These are phyloP conservation scores for Andrena bucephala DNA, from an alignment of 2,888 invertebrate genomes.

Conservation along the genomic window DNA sequence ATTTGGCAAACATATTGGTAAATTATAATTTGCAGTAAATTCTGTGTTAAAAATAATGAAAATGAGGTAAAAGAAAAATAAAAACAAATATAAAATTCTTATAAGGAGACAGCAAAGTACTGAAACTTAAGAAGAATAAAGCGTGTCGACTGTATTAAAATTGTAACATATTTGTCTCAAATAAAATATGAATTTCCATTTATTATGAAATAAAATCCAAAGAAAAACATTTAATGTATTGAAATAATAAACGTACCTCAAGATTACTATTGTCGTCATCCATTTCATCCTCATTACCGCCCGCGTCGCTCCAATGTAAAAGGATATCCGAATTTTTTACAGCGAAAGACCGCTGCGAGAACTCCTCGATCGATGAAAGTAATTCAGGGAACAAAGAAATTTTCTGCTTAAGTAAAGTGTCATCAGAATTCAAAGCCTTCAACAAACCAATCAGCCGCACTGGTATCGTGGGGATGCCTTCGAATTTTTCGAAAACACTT, in stretches of 20 bases:
- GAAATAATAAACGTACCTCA: constrained; percentile 6
- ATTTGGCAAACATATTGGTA: too few relatives aligned
- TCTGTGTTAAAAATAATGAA: too few relatives aligned
- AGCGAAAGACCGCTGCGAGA: constrained; percentile 70
- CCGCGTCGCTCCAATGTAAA: constrained; percentile 66
- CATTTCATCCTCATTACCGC: constrained; percentile 27
- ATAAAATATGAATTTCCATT: background rate
- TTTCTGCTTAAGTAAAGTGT: background rate
- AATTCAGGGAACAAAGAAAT: constrained; percentile 67
- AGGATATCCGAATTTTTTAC: constrained; percentile 66
- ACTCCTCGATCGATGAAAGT: constrained; percentile 67
- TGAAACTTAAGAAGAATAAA: too few relatives aligned
- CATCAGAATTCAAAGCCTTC: constrained; percentile 54
- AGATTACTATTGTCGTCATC: constrained; percentile 17
- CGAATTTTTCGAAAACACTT: constrained; percentile 51
- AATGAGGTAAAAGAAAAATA: too few relatives aligned
- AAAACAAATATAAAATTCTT: too few relatives aligned
- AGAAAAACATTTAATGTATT: background rate
- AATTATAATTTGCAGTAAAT: too few relatives aligned
- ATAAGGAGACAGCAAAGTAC: too few relatives aligned
- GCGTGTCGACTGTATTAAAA: too few relatives aligned
- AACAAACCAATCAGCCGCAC: constrained; percentile 74
- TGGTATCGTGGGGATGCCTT: constrained; percentile 77
- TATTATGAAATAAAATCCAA: background rate
- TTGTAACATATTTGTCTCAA: too few relatives aligned